These are phyloP conservation scores for Gymnocephalus cernua DNA, from an alignment of 2,113 vertebrate genomes.

Conservation along the genomic window DNA sequence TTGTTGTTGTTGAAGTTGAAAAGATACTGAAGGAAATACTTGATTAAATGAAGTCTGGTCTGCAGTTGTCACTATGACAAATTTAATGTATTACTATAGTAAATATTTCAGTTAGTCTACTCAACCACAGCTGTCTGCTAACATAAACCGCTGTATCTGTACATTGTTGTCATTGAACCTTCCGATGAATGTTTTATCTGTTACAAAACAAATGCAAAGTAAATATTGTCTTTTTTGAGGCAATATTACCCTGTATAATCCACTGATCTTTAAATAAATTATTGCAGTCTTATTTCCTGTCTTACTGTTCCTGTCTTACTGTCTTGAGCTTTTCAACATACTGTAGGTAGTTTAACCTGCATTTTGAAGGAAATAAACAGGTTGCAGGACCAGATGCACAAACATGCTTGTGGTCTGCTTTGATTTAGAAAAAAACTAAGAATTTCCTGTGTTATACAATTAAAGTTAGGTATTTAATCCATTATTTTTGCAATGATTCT, in stretches of 20 bases:
- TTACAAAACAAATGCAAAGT: slow-evolving; percentile 2
- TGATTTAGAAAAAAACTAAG: background rate
- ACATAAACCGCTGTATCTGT: slow-evolving; percentile 24
- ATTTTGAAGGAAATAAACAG: background rate
- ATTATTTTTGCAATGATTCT: background rate
- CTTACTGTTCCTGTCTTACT: background rate
- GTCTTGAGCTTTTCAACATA: too few relatives aligned
- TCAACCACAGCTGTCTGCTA: background rate
- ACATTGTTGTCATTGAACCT: background rate
- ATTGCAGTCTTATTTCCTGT: slow-evolving; percentile 16
- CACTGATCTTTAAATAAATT: slow-evolving; percentile 55
- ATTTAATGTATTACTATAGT: background rate
- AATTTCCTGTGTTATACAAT: background rate
- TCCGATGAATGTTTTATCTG: slow-evolving; percentile 1
- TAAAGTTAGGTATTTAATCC: background rate
- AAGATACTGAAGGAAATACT: too few relatives aligned
- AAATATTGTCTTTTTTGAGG: slow-evolving; percentile 20
- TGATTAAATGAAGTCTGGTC: background rate
- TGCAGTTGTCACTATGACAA: background rate
- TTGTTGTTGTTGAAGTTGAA: too few relatives aligned
- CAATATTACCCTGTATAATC: slow-evolving; percentile 5
- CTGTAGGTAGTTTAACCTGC: background rate
- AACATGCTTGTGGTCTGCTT: background rate
- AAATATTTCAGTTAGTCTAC: background rate
- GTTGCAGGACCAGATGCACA: too few relatives aligned